Percentiles rank a stretch among this genome's conserved stretches.
Evolutionary conservation across 2,113 vertebrate genomes (phyloP).

Genomic region (Proteles cristata): DNA sequence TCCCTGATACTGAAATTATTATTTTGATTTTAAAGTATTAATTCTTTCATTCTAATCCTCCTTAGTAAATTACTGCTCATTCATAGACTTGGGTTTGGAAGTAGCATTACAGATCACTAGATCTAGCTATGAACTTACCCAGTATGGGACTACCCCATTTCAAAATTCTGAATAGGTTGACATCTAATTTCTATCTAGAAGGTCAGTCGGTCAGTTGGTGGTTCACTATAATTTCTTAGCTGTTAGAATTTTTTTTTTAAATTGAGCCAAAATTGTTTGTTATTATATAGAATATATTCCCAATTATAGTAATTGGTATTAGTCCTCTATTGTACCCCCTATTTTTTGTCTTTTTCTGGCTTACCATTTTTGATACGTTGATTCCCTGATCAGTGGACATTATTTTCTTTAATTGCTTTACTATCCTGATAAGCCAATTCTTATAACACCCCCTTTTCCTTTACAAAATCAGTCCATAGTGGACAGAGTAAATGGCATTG

Average conservation of each 20-base stretch:
- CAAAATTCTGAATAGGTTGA: not conserved
- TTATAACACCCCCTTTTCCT: not conserved
- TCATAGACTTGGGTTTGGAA: not conserved
- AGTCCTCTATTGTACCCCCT: not conserved
- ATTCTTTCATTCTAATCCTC: not conserved
- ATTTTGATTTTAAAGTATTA: not conserved
- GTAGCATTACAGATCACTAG: not conserved
- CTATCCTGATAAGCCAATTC: not conserved
- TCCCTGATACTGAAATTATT: not conserved
- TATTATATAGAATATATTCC: not conserved
- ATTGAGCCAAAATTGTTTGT: not conserved
- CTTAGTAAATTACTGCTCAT: not conserved
- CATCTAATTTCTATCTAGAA: not conserved
- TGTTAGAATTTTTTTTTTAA: not conserved
- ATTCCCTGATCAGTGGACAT: not conserved
- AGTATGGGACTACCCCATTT: not conserved
- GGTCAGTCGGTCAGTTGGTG: not conserved
- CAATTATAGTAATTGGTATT: not conserved
- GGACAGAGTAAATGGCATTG: not conserved
- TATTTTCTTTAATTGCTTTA: conserved; percentile 8
- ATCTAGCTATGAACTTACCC: not conserved
- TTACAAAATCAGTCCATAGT: not conserved
- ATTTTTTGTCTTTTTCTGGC: not conserved
- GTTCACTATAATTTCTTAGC: not conserved
- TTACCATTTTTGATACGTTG: not conserved